A percentile compares a stretch with the other conserved stretches of the same genome.
phyloP scores from a whole-genome alignment of 2,797 vertebrate species.

The Sparidentex hasta region DNA sequence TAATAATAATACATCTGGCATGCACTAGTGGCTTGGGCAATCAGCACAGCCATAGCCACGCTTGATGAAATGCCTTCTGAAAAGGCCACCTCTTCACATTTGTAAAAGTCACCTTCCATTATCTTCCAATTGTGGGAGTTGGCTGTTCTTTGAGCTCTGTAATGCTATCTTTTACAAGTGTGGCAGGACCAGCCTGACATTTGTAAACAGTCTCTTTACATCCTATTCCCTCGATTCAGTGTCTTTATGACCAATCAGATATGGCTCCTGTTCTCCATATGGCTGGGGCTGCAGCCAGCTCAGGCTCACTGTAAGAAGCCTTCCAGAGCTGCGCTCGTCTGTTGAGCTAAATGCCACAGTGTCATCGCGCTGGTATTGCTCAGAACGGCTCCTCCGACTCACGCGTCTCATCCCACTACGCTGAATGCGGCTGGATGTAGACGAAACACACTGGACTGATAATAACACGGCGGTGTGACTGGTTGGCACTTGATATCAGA shows the following conservation, averaged over 20 bases:
- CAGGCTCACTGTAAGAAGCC: conserved; percentile 1
- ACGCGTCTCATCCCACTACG: conserved; percentile 12
- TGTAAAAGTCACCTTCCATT: conserved; percentile 80
- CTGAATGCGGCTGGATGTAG: conserved; percentile 48
- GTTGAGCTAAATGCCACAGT: conserved; percentile 60
- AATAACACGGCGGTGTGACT: conserved; percentile 32
- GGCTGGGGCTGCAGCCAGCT: conserved; percentile 4
- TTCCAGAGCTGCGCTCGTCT: conserved; percentile 35
- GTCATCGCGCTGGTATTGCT: conserved; percentile 47
- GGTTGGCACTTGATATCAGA: conserved; percentile 47
- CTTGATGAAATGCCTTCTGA: conserved; percentile 77
- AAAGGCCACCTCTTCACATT: conserved; percentile 84
- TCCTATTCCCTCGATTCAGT: conserved; percentile 41
- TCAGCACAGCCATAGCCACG: conserved; percentile 46
- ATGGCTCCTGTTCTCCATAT: conserved; percentile 11
- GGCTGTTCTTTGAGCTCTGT: conserved; percentile 57
- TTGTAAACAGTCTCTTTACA: conserved; percentile 76
- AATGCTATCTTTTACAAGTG: conserved; percentile 74
- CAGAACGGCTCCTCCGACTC: conserved; percentile 18
- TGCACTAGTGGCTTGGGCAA: conserved; percentile 52
- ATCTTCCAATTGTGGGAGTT: conserved; percentile 66
- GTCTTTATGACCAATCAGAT: conserved; percentile 65
- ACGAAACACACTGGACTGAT: conserved; percentile 48
- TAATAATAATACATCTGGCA: conserved; percentile 31
- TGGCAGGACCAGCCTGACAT: conserved; percentile 77